Conservation (phyloP, 2,888 invertebrate species). For the Galeruca laticollis region DNA sequence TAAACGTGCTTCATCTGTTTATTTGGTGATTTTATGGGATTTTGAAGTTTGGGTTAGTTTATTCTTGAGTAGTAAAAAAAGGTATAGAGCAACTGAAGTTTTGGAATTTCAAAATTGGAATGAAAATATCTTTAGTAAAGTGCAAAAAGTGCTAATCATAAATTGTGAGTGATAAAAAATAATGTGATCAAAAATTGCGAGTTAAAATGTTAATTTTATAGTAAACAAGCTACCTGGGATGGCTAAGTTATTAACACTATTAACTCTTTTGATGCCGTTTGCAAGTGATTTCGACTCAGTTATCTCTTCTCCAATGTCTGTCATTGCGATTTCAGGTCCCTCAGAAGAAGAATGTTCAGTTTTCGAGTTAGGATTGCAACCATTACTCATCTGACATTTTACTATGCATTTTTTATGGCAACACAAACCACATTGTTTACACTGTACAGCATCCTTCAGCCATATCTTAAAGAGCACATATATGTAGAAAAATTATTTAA, state of each 20-base stretch:
- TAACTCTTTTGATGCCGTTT: constrained; percentile 75
- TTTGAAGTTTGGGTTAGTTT: no score
- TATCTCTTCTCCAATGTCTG: constrained; percentile 60
- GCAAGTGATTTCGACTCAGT: constrained; percentile 55
- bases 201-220: neutral
- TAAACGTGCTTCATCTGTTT: no score
- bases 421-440: constrained; percentile 88
- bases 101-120: no score
- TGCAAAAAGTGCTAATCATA: no score
- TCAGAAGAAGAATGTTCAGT: constrained; percentile 51
- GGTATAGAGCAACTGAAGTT: no score
- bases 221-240: constrained; percentile 68
- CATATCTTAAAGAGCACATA: constrained; percentile 78
- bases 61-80: no score
- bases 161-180: no score
- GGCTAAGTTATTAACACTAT: constrained; percentile 77
- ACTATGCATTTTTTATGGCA: constrained; percentile 96
- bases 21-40: no score
- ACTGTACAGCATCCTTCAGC: constrained; percentile 96
- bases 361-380: constrained; percentile 66
- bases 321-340: constrained; percentile 68
- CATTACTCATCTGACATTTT: constrained; percentile 82
- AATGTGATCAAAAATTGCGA: neutral
- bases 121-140: no score
- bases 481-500: neutral